Evolutionary conservation across 2,888 invertebrate species (phyloP), one percentile per base, ranked within the genome.

Genomic region (Hemaris fuciformis): DNA sequence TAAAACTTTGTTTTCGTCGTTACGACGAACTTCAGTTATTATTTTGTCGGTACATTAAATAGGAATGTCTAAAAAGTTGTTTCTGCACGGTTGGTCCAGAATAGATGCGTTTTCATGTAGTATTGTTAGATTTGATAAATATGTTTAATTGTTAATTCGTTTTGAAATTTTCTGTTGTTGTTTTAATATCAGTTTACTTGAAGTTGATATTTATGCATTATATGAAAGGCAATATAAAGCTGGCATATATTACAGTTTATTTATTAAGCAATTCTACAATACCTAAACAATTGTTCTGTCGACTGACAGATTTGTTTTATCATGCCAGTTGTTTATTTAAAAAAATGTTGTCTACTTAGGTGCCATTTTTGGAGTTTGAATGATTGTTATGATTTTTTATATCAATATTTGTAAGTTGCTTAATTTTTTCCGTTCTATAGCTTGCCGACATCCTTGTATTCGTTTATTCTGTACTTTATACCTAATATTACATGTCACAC

Each of bases 161-260:
- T 83, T 85, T 81, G 77, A 83, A 80, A 79, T 83, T 78, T 82
- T 81, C 81, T 84, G 87, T 89, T 88, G 80, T 85, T 87, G 82
- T 85, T 86, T 75, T 79, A 75, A 79, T 79, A 75, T 77, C 78
- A 77, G 76, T 81, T 80, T 45, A 57, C 38, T 22, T 46, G 25
- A 59, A 25, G 43, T 59, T 46, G 46, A 60, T 60, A 10, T 57
- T 45, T 57, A 45, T 57, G 31, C 43, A 15, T n/a, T 25, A 48
- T 34, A 25, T 53, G 38, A 15, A 41, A 41, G 13, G 46, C 31
- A 18, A 53, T 25, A 41, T 53, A 4, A 27, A 41, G n/a, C 42
- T 25, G 23, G 7, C 18, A 31, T 15, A n/a, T 27, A 10, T 53
- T 10, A 18, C 6, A 27, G 2, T 15, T 31, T 27, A 18, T 53